Evolutionary conservation across 2,888 invertebrate species (phyloP).

Genomic region (Parascotia fuliginaria): DNA sequence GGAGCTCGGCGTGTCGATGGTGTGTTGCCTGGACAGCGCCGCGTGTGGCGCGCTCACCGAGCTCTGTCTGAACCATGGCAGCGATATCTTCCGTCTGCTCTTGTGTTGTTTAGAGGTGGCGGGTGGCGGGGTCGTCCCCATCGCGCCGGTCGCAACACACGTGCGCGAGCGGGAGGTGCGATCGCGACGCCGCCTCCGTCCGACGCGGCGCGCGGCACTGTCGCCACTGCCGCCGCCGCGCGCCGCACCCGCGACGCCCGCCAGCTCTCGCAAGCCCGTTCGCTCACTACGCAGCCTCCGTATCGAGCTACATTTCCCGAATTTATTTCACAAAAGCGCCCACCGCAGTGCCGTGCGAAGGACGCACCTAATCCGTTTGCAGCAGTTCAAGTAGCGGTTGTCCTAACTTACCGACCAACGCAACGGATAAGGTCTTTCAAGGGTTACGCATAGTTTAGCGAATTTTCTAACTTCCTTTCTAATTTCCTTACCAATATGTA

Average conservation of each 20-base stretch:
- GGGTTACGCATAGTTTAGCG: no score
- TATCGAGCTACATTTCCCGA: conserved; percentile 80
- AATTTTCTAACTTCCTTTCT: no score
- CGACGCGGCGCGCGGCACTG: conserved; percentile 65
- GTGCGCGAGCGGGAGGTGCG: conserved; percentile 59
- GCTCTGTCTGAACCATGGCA: conserved; percentile 95
- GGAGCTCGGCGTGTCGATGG: conserved; percentile 95
- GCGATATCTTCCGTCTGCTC: conserved; percentile 93
- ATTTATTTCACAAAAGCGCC: conserved; percentile 62
- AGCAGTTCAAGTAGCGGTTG: conserved; percentile 40
- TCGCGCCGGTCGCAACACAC: conserved; percentile 62
- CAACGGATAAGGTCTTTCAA: no score
- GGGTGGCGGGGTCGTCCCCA: conserved; percentile 65
- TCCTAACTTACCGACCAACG: no score
- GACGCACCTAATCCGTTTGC: conserved; percentile 80
- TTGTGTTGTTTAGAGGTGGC: conserved; percentile 86
- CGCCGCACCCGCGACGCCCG: conserved; percentile 52
- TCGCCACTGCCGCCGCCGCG: conserved; percentile 55
- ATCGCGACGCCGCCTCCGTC: conserved; percentile 66
- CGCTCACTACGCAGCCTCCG: conserved; percentile 82
- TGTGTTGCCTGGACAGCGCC: conserved; percentile 93
- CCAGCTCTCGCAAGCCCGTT: conserved; percentile 47
- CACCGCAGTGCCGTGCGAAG: conserved; percentile 65
- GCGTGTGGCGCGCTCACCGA: conserved; percentile 91
- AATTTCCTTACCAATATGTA: no score